These are phyloP conservation scores for Phrynocephalus versicolor DNA, from an alignment of 2,113 vertebrate genomes.

Conservation along the genomic window DNA sequence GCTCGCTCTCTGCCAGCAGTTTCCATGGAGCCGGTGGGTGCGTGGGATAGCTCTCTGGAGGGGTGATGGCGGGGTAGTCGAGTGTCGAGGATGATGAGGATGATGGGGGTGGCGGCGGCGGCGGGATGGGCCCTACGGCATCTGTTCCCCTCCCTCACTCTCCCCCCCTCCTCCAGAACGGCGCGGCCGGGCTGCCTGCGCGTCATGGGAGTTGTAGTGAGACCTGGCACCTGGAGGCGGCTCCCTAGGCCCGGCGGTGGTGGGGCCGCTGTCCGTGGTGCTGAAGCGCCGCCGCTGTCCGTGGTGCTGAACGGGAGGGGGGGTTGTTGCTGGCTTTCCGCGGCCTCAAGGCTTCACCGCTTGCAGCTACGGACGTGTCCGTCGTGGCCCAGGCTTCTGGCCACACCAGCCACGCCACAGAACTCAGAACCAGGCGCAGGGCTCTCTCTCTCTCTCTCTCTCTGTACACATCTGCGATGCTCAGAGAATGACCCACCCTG, in stretches of 20 bases:
- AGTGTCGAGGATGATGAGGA: background rate
- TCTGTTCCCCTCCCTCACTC: too few relatives aligned
- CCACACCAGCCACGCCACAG: too few relatives aligned
- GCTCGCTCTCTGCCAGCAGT: background rate
- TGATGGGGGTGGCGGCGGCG: too few relatives aligned
- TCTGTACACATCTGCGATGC: too few relatives aligned
- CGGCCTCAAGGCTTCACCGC: background rate
- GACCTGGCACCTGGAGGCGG: too few relatives aligned
- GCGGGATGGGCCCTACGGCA: too few relatives aligned
- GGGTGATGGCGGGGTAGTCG: background rate
- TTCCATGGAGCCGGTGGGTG: conserved; percentile 17
- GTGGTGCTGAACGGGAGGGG: background rate
- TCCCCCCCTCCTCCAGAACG: background rate
- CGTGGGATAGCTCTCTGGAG: background rate
- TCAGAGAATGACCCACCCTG: too few relatives aligned
- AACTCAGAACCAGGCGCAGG: too few relatives aligned
- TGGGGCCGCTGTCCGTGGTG: background rate
- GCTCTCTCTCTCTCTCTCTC: too few relatives aligned
- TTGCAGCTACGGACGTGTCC: background rate
- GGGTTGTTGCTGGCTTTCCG: background rate
- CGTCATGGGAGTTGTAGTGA: background rate
- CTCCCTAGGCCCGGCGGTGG: background rate
- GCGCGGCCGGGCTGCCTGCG: background rate
- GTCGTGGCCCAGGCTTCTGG: background rate
- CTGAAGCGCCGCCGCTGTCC: background rate